phyloP scores from a whole-genome alignment of 2,797 vertebrate genomes.

The Alectoris magna region DNA sequence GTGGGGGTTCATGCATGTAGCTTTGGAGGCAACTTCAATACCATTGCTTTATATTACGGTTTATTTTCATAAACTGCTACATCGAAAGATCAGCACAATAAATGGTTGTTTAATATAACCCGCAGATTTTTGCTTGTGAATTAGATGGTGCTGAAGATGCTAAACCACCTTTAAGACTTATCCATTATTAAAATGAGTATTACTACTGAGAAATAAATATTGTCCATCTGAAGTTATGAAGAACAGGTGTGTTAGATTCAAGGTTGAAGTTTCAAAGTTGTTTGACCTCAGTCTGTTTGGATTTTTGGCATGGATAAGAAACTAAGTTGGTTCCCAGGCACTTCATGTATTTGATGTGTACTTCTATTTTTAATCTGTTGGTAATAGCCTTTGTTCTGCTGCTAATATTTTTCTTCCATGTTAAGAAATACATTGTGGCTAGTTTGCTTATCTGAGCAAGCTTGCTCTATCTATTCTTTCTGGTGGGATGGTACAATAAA shows the following conservation, averaged over 20 bases:
- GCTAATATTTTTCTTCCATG: not conserved
- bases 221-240: not conserved
- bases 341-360: not conserved
- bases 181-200: not conserved
- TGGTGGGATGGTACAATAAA: slow-evolving; percentile 20
- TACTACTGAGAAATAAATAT: not conserved
- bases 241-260: not conserved
- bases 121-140: not conserved
- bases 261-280: not conserved
- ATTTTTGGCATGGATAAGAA: not conserved
- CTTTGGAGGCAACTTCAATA: not conserved
- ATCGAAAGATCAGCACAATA: not conserved
- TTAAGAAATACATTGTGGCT: not conserved
- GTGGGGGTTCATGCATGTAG: not conserved
- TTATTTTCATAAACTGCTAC: not conserved
- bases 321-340: not conserved
- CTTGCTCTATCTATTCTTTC: not conserved
- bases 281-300: not conserved
- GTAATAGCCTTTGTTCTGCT: not conserved
- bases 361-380: slow-evolving; percentile 1
- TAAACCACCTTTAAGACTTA: not conserved
- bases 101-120: not conserved
- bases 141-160: not conserved
- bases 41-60: not conserved
- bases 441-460: not conserved